phyloP scores from a whole-genome alignment of 2,797 vertebrate species.

The Chaetodon trifasciatus region DNA sequence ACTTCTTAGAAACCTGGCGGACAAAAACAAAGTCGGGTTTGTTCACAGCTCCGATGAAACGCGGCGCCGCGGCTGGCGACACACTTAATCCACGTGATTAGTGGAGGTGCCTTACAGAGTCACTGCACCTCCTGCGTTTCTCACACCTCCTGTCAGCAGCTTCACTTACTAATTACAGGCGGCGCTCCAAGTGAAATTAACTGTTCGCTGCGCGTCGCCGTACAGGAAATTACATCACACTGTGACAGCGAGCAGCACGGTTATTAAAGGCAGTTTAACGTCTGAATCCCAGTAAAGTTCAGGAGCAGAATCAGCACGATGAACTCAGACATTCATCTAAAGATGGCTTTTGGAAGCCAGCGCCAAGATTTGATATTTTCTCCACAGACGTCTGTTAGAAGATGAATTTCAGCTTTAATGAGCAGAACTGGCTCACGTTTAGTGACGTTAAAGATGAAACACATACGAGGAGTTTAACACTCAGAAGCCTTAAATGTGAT shows the following conservation, averaged over 20 bases:
- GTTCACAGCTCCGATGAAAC: accelerated
- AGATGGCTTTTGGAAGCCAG: too few species aligned
- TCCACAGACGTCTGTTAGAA: neutral
- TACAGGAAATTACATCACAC: neutral
- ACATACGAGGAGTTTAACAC: too few species aligned
- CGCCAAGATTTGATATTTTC: neutral
- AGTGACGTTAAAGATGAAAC: too few species aligned
- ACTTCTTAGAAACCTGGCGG: constrained; percentile 96
- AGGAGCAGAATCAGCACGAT: too few species aligned
- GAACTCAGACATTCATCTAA: too few species aligned
- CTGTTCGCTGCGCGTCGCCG: too few species aligned
- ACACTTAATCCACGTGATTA: neutral
- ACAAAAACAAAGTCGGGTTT: neutral
- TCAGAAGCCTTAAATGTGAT: too few species aligned
- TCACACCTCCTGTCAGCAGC: neutral
- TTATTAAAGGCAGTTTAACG: neutral
- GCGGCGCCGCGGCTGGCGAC: neutral
- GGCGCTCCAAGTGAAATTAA: accelerated
- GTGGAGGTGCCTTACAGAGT: neutral
- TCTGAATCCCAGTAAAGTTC: too few species aligned
- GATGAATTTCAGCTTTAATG: too few species aligned
- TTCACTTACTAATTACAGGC: neutral
- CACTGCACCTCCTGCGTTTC: neutral
- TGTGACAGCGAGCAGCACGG: neutral
- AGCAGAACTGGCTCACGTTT: neutral